Conservation (phyloP, 2,797 vertebrate species). For the Notoglanidium macrostoma region DNA sequence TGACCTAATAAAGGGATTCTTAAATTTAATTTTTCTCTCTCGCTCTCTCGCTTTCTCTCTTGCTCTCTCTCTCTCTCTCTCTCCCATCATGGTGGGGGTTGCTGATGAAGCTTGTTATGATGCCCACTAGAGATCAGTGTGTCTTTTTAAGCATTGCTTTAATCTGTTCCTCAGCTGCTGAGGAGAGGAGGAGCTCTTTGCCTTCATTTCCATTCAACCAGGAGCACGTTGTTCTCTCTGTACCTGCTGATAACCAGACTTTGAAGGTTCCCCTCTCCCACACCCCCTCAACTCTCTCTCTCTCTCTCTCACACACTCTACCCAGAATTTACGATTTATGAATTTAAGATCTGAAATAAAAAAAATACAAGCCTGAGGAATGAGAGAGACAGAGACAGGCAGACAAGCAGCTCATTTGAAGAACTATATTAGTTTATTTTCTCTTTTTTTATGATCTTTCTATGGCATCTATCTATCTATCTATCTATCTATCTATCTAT, state of each 20-base stretch:
- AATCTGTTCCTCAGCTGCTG: conserved; percentile 52
- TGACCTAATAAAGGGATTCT: background rate
- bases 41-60: background rate
- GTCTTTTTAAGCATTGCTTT: conserved; percentile 58
- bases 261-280: background rate
- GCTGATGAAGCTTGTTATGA: conserved; percentile 69
- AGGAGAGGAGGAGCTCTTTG: background rate
- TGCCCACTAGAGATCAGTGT: conserved; percentile 60
- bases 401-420: background rate
- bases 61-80: background rate
- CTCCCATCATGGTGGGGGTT: background rate
- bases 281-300: too few relatives aligned
- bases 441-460: background rate
- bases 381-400: background rate
- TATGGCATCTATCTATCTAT: background rate
- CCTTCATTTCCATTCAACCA: background rate
- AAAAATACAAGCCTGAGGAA: background rate
- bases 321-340: background rate
- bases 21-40: background rate
- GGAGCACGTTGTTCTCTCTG: conserved; percentile 1
- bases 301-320: background rate
- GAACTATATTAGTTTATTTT: background rate
- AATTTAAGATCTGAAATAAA: background rate
- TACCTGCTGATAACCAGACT: conserved; percentile 20
- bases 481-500: background rate